Base-by-base conservation (phyloP, 1,140 invertebrate genomes). In the Drosophila kepulauana region DNA sequence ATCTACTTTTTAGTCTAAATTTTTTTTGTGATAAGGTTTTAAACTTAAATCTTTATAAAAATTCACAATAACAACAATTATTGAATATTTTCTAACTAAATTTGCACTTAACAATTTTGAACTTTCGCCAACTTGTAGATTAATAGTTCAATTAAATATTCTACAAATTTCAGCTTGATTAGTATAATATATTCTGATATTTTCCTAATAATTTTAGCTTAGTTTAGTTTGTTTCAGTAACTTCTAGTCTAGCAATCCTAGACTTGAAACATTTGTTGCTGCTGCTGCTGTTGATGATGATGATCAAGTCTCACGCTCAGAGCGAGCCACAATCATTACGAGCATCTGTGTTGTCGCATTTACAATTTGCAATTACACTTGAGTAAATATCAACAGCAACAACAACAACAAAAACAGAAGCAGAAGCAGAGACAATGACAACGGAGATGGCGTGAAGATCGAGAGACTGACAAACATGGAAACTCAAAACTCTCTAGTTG, bases 361-460 rank as follows among this genome's bases (percentile, higher is more conserved):
- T 87, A 89, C 84, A 87, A 87, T 87, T 87, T 82, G 84, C 84
- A 87, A 87, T 87, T 87, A 88, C 84, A 87, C 84, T 84, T 88
- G 85, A 84, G 85, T 80, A 88, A 89, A 87, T 89, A 89, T 88
- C 84, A 88, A 88, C 85, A 88, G 45, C 66, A 75, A 63, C 57
- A 33, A 54, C 28, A 63, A 63, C 38, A 45, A 45, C 67, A 70
- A 20, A 57, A 25, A 58, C 41, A 59, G 46, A 20, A 59, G 28
- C 45, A 33, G 15, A 38, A 56, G 38, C 51, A 62, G 59, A 41
- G 57, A 69, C 58, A 63, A 70, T 52, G 58, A 45, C 51, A 64
- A 28, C 51, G 59, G 20, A 63, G 68, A 71, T 64, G 71, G 46
- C 43, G 54, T 48, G 64, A 59, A 51, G 64, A 48, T 69, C 57